Conservation (phyloP, 1,140 invertebrate genomes). For the Drosophila sp. region DNA sequence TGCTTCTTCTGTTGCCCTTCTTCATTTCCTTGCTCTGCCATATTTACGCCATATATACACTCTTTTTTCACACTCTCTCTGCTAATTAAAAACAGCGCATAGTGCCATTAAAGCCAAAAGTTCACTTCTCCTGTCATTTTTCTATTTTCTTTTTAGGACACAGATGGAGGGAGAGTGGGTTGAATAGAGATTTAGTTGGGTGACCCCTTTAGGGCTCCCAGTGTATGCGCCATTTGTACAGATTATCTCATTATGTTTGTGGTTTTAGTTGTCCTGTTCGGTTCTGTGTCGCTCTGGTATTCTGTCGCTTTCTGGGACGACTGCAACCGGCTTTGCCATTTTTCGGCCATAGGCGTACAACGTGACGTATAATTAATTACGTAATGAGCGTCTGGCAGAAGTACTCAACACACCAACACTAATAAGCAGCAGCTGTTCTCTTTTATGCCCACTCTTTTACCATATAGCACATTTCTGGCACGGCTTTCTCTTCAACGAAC, state of each 20-base stretch:
- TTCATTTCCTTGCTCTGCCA: conserved; percentile 24
- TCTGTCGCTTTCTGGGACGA: not conserved
- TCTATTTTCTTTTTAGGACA: conserved; percentile 35
- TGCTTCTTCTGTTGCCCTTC: conserved; percentile 27
- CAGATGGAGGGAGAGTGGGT: not conserved
- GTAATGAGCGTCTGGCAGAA: conserved; percentile 75
- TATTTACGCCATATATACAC: conserved; percentile 6
- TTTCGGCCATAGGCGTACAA: conserved; percentile 71
- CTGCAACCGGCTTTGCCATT: conserved; percentile 42
- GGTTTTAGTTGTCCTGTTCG: conserved; percentile 55
- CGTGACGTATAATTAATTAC: conserved; percentile 81
- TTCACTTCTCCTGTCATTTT: conserved; percentile 51
- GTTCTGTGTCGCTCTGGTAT: not conserved
- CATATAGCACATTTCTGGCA: conserved; percentile 17
- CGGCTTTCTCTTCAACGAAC: conserved; percentile 14
- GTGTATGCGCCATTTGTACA: conserved; percentile 72
- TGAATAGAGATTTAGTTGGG: conserved; percentile 3
- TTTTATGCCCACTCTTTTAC: conserved; percentile 25
- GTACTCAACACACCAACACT: conserved; percentile 54
- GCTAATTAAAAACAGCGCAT: conserved; percentile 80
- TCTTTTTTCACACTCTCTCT: conserved; percentile 32
- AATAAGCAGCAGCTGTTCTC: conserved; percentile 38
- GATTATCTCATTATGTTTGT: conserved; percentile 80
- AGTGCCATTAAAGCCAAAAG: conserved; percentile 80
- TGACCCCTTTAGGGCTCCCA: conserved; percentile 12